Percentiles rank a stretch among this genome's conserved stretches.
Conservation (phyloP, 2,797 vertebrate species). For the Siniperca obscura region DNA sequence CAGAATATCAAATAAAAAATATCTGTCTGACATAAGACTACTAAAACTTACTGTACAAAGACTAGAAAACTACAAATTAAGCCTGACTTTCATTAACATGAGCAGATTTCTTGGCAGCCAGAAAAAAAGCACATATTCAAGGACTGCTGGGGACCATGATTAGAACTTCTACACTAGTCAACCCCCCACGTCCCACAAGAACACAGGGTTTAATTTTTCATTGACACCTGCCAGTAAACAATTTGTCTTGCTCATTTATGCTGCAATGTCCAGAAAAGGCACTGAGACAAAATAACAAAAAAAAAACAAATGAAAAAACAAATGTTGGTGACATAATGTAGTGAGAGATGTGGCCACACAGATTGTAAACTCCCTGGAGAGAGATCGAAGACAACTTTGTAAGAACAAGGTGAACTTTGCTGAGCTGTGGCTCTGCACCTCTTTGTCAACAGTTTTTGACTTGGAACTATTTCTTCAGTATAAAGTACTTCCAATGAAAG, state of each 20-base stretch:
- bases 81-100: not conserved
- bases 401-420: not conserved
- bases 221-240: not conserved
- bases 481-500: not conserved
- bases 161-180: not conserved
- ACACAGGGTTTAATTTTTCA: not conserved
- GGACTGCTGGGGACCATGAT: not conserved
- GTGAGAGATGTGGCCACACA: not conserved
- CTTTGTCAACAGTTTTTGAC: not conserved
- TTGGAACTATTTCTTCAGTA: not conserved
- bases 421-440: constrained; percentile 5
- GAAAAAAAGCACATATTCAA: not conserved
- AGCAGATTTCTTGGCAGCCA: not conserved
- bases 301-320: not conserved
- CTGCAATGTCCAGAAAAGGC: not conserved
- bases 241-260: not conserved
- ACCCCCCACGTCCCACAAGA: not conserved
- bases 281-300: not conserved
- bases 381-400: not conserved
- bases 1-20: not conserved
- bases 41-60: not conserved
- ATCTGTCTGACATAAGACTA: not conserved
- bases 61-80: not conserved
- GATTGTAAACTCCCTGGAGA: not conserved
- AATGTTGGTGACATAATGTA: not conserved